phyloP scores from a whole-genome alignment of 2,888 invertebrate genomes.

The Drosophila testacea region DNA sequence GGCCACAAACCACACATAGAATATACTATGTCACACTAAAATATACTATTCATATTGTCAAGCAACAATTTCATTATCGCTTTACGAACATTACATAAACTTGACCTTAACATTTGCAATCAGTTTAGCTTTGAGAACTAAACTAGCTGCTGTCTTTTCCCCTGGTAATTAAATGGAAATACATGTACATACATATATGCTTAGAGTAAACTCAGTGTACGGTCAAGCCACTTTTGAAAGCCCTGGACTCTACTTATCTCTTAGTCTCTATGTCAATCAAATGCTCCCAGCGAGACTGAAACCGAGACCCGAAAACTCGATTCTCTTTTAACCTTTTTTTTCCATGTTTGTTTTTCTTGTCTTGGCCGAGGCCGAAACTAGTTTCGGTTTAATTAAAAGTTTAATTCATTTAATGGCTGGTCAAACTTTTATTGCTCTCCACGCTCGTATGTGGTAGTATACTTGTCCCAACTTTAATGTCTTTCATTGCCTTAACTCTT shows the following conservation, averaged over 20 bases:
- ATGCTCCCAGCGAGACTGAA: conserved; percentile 22
- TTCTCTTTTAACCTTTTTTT: conserved; percentile 17
- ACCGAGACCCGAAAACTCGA: conserved; percentile 28
- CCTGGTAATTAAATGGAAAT: conserved; percentile 33
- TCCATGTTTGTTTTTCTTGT: not conserved
- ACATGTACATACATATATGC: not conserved
- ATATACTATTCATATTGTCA: not conserved
- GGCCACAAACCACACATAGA: not conserved
- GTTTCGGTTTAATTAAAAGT: conserved; percentile 45
- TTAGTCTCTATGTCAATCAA: conserved; percentile 34
- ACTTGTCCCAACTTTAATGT: conserved; percentile 7
- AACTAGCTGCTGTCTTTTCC: conserved; percentile 1
- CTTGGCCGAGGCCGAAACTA: conserved; percentile 11
- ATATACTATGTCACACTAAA: not conserved
- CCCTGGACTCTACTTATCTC: conserved; percentile 26
- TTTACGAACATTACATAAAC: conserved; percentile 29
- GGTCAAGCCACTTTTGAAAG: not conserved
- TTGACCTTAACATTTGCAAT: conserved; percentile 61
- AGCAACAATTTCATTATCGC: conserved; percentile 24
- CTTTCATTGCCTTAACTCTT: conserved; percentile 14
- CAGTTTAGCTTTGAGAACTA: conserved; percentile 31
- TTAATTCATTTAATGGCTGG: conserved; percentile 40
- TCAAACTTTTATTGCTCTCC: conserved; percentile 31
- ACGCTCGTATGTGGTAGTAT: conserved; percentile 8
- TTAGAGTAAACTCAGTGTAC: conserved; percentile 9